These are phyloP conservation scores for Torymus auratus DNA, from an alignment of 2,888 invertebrate genomes.

Conservation along the genomic window DNA sequence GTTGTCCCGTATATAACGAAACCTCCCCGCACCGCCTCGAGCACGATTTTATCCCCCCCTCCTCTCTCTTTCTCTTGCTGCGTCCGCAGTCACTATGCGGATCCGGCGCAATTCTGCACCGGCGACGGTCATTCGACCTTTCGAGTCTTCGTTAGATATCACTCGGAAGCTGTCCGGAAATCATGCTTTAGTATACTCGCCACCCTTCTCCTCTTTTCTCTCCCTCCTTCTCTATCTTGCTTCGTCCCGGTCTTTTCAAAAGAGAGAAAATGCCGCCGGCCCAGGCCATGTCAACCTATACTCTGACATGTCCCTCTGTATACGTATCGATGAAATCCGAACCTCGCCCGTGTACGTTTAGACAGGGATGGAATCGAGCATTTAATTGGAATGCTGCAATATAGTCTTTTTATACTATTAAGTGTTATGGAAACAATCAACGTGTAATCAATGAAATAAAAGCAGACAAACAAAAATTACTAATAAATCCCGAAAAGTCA, in stretches of 20 bases:
- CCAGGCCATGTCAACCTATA: background rate
- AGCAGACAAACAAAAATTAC: too few relatives aligned
- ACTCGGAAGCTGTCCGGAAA: constrained; percentile 26
- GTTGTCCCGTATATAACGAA: constrained; percentile 24
- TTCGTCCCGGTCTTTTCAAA: background rate
- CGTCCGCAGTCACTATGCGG: background rate
- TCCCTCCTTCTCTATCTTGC: background rate
- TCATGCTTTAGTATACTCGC: constrained; percentile 38
- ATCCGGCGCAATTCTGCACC: constrained; percentile 41
- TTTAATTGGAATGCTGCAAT: too few relatives aligned
- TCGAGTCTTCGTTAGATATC: constrained; percentile 52
- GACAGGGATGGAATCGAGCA: too few relatives aligned
- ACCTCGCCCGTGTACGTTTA: background rate
- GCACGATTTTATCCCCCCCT: constrained; percentile 55
- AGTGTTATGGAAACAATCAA: too few relatives aligned
- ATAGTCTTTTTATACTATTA: too few relatives aligned
- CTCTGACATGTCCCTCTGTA: constrained; percentile 47
- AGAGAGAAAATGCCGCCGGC: background rate
- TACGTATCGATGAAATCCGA: constrained; percentile 45
- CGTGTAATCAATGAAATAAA: too few relatives aligned
- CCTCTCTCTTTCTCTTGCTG: constrained; percentile 51
- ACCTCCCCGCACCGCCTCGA: background rate
- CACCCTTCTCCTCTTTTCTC: background rate
- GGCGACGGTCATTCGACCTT: constrained; percentile 35
- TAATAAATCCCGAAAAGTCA: too few relatives aligned